Evolutionary conservation across 2,888 invertebrate genomes (phyloP).

Genomic region (Biston betularia): DNA sequence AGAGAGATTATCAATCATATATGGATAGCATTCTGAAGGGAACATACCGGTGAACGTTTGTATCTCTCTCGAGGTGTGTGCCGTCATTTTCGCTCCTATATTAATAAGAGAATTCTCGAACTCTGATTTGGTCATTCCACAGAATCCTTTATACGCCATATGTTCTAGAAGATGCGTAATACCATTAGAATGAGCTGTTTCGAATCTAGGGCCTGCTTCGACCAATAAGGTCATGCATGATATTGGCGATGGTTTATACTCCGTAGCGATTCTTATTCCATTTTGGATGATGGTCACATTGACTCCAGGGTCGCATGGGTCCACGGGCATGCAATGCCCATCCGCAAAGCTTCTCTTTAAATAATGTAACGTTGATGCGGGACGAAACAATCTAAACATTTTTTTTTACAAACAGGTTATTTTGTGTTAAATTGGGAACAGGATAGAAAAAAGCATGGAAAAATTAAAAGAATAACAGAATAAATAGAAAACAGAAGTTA

Average conservation of each 20-base stretch:
- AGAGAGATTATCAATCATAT: slow-evolving; percentile 52
- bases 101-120: slow-evolving; percentile 49
- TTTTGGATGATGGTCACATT: slow-evolving; percentile 56
- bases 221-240: slow-evolving; percentile 62
- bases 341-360: slow-evolving; percentile 1
- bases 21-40: slow-evolving; percentile 37
- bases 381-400: slow-evolving; percentile 17
- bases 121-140: slow-evolving; percentile 39
- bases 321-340: slow-evolving; percentile 17
- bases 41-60: slow-evolving; percentile 62
- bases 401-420: not conserved
- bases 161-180: slow-evolving; percentile 74
- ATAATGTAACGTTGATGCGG: slow-evolving; percentile 1
- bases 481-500: not conserved
- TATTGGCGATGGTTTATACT: slow-evolving; percentile 53
- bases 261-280: slow-evolving; percentile 66
- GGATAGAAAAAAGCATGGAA: not conserved
- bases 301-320: slow-evolving; percentile 35
- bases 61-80: slow-evolving; percentile 63
- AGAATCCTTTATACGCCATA: slow-evolving; percentile 67
- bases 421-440: not conserved
- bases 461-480: not conserved
- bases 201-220: slow-evolving; percentile 69
- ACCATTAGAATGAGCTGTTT: slow-evolving; percentile 64
- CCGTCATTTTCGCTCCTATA: slow-evolving; percentile 56